These are phyloP conservation scores for Eucidaris tribuloides DNA, from an alignment of 35 echinoderm and acorn worm species.

Conservation along the genomic window DNA sequence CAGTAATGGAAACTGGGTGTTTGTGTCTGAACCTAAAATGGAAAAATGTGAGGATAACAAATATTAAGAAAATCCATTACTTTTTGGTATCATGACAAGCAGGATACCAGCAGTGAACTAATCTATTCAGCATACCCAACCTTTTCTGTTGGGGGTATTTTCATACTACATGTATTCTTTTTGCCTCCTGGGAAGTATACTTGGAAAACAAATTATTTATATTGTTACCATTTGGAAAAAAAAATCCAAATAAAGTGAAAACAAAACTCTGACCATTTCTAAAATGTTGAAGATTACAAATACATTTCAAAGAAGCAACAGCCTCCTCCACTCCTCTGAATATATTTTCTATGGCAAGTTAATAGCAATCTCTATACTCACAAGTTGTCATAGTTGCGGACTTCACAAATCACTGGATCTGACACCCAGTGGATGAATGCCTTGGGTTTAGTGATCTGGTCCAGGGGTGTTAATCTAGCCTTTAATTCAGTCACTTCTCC, in stretches of 20 bases:
- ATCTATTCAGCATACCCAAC: too few species aligned
- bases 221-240: background rate
- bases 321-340: background rate
- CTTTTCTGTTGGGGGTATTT: too few species aligned
- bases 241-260: background rate
- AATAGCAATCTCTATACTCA: slow-evolving; percentile 34
- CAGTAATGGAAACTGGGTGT: slow-evolving; percentile 87
- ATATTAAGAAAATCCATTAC: too few species aligned
- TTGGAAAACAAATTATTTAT: background rate
- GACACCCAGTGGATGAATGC: slow-evolving; percentile 97
- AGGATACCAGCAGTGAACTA: too few species aligned
- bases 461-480: slow-evolving; percentile 47
- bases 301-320: background rate
- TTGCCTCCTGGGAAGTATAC: background rate
- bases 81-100: too few species aligned
- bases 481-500: slow-evolving; percentile 71
- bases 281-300: background rate
- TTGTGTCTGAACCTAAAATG: slow-evolving; percentile 94
- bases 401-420: slow-evolving; percentile 76
- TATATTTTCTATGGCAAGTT: background rate
- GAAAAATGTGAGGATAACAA: too few species aligned
- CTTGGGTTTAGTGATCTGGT: slow-evolving; percentile 74
- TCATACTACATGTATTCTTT: too few species aligned
- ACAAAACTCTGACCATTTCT: background rate
- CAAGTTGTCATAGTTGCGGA: slow-evolving; percentile 90